Evolutionary conservation across 2,113 vertebrate genomes (phyloP).

Genomic region (Psammodynastes pulverulentus): DNA sequence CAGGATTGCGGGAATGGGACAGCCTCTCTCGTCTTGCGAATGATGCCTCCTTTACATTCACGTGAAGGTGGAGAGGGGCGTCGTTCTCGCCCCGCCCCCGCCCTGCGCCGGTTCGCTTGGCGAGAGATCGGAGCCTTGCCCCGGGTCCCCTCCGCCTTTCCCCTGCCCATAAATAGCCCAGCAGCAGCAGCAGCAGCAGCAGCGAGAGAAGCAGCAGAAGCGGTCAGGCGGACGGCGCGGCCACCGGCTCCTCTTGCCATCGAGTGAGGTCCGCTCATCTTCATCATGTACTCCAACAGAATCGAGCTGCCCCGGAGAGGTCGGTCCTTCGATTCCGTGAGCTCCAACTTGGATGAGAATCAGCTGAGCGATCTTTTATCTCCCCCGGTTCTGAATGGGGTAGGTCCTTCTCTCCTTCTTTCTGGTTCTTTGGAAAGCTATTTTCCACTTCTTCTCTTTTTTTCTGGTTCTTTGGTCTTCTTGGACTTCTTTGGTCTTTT

Average conservation of each 20-base stretch:
- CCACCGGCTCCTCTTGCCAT: neutral
- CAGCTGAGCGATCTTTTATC: slow-evolving; percentile 63
- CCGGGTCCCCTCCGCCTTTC: neutral
- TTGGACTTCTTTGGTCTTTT: neutral
- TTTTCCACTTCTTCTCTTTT: neutral
- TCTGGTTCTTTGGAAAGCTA: neutral
- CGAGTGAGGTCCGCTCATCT: neutral
- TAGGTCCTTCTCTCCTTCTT: neutral
- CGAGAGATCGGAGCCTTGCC: slow-evolving; percentile 53
- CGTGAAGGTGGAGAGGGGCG: neutral
- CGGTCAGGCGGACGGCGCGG: neutral
- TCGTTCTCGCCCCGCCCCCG: neutral
- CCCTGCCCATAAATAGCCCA: slow-evolving; percentile 40
- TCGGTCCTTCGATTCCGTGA: slow-evolving; percentile 79
- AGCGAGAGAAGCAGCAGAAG: neutral
- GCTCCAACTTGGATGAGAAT: slow-evolving; percentile 73
- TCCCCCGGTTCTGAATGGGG: neutral
- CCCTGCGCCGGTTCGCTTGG: slow-evolving; percentile 67
- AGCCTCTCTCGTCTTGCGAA: too few species aligned
- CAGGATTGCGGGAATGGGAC: neutral
- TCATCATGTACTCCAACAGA: slow-evolving; percentile 66
- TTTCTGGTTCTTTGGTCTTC: neutral
- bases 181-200: neutral
- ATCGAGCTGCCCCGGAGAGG: slow-evolving; percentile 76
- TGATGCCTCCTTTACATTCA: neutral